phyloP scores from a whole-genome alignment of 2,797 vertebrate species.

The Bradypodion pumilum region DNA sequence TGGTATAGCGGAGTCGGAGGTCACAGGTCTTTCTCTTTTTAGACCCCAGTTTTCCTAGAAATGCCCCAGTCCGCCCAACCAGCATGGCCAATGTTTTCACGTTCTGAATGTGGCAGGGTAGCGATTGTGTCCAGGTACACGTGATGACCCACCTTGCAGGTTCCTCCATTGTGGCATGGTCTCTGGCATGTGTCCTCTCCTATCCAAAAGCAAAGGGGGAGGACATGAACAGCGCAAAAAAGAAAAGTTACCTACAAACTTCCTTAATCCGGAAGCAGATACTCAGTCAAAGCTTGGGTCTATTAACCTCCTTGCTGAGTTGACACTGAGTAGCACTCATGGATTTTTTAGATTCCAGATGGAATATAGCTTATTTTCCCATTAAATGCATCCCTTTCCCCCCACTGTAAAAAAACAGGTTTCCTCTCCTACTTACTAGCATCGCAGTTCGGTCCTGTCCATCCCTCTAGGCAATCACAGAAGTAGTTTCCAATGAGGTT shows the following conservation, averaged over 20 bases:
- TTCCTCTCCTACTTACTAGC: conserved; percentile 77
- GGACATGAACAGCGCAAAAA: not conserved
- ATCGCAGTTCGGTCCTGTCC: conserved; percentile 81
- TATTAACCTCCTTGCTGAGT: too few species aligned
- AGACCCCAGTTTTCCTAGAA: too few species aligned
- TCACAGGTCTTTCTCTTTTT: too few species aligned
- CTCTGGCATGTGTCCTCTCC: conserved; percentile 11
- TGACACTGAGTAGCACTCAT: too few species aligned
- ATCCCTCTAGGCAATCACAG: conserved; percentile 82
- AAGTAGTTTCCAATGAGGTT: conserved; percentile 85
- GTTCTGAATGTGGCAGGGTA: too few species aligned
- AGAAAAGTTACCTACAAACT: not conserved
- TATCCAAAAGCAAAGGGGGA: not conserved
- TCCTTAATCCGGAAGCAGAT: not conserved
- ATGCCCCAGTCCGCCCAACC: too few species aligned
- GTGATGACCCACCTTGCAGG: conserved; percentile 2
- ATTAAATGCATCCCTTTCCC: not conserved
- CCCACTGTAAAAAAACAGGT: conserved; percentile 41
- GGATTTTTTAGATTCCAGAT: too few species aligned
- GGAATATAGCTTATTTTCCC: too few species aligned
- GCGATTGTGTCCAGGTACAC: not conserved
- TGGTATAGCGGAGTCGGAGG: too few species aligned
- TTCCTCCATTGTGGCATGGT: conserved; percentile 32
- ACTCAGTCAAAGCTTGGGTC: too few species aligned
- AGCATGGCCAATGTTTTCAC: too few species aligned